Conservation (phyloP, 2,888 invertebrate genomes). For the Cryptocephalus primarius region DNA sequence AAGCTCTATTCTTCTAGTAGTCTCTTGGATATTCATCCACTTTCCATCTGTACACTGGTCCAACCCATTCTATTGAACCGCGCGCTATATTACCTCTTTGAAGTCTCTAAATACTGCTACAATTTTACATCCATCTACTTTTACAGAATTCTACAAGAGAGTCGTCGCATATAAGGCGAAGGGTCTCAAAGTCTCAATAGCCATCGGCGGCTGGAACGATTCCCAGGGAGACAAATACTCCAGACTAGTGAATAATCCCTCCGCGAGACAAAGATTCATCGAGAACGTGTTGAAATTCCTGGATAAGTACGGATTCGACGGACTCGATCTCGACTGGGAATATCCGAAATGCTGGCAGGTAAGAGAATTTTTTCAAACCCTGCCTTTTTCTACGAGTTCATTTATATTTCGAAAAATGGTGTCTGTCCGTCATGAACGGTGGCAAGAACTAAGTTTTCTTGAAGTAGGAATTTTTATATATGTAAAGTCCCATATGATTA, state of each 20-base stretch:
- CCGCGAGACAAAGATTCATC: slow-evolving; percentile 62
- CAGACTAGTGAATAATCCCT: slow-evolving; percentile 64
- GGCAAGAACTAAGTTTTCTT: too few species aligned
- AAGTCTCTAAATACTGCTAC: too few species aligned
- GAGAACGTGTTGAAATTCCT: slow-evolving; percentile 65
- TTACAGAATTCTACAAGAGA: slow-evolving; percentile 69
- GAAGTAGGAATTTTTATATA: too few species aligned
- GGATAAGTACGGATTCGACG: slow-evolving; percentile 75
- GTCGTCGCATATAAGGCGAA: slow-evolving; percentile 68
- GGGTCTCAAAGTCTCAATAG: slow-evolving; percentile 75
- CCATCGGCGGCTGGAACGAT: slow-evolving; percentile 94
- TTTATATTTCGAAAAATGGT: too few species aligned
- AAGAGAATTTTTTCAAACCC: slow-evolving; percentile 4
- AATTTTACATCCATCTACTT: not conserved
- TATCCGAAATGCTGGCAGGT: slow-evolving; percentile 87
- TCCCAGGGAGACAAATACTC: slow-evolving; percentile 86
- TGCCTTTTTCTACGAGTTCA: not conserved
- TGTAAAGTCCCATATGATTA: too few species aligned
- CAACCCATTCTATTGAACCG: too few species aligned
- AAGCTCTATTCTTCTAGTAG: too few species aligned
- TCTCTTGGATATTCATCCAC: too few species aligned
- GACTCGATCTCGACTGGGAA: slow-evolving; percentile 93
- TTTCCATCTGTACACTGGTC: too few species aligned
- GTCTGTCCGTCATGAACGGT: too few species aligned
- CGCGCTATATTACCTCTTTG: too few species aligned